Evolutionary conservation across 2,113 vertebrate species (phyloP), one percentile per base, ranked within the genome.

Genomic region (Benitochromis conjunctus): DNA sequence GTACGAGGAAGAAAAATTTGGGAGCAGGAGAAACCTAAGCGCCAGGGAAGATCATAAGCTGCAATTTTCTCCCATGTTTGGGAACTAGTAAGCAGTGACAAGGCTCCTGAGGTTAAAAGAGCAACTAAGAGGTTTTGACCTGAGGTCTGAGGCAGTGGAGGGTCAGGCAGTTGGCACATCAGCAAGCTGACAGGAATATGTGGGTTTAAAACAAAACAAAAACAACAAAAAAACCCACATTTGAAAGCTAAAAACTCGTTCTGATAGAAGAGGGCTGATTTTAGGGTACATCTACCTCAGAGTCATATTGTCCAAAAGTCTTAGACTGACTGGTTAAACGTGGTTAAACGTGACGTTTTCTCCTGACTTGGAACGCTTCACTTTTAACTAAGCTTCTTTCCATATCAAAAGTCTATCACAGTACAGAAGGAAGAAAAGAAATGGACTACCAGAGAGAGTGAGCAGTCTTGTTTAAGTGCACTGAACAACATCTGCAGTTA

Each of bases 101-200:
- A 82, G 31, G 77, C 54, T 85, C 38, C 81, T 54, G 78, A 53
- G 79, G 48, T 84, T 81, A 86, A 62, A 86, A 79, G 46, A 86
- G 41, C 24, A 74, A n/a, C 51, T 78, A 80, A 88, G 55, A 64
- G 83, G 78, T 87, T 89, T 89, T 18, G 74, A 86, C 77, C 83
- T 34, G 21, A 21, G 58, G 80, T 85, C 9, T 26, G 74, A 86
- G 76, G 36, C 60, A 43, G 34, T 2, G 36, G 80, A 74, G 84
- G 71, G 74, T 48, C 18, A 5, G 41, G 7, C 79, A 60, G 56
- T 24, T 86, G 56, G 5, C 38, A 54, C 36, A 7, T 77, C 77
- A 26, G 26, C 62, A 53, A 55, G 26, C 31, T 54, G 38, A 80
- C 18, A 55, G 60, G 84, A 81, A 91, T 76, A 81, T 38, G 19